Base-by-base conservation (phyloP, 1,140 invertebrate species). In the Bathynomus jamesi region DNA sequence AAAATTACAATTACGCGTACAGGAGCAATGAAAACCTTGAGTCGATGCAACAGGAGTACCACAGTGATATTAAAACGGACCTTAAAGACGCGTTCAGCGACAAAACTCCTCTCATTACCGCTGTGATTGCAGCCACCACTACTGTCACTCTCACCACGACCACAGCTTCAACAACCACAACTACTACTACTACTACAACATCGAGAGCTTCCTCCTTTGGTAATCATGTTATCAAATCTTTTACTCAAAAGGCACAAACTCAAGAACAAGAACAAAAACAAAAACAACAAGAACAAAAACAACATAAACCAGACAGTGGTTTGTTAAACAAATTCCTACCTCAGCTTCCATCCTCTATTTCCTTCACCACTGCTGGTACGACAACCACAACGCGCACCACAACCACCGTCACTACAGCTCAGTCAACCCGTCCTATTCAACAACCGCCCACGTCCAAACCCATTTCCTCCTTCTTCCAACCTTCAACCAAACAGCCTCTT, bases 1-100 rank as follows among this genome's bases (percentile, higher is more conserved):
- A 89, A 80, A 86, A 90, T 79, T 88, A 86, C 75, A 89, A 89
- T 81, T 88, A 88, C 81, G 85, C 86, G 77, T 89, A 89, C 81
- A 83, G 84, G 71, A 88, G 87, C 81, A 85, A 84, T 77, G 86
- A 86, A 79, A 87, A 87, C 81, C 81, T 85, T 75, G 67, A 71
- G 21, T 30, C 65, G 0, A 61, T 65, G 32, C 69, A 67, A 24
- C 27, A 32, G 28, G 66, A 70, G 46, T n/a, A 67, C 29, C 70
- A 65, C 28, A 63, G 66, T 27, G 72, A 73, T 63, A 46, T 46
- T 24, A 65, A 61, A 29, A 73, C 68, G 28, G 61, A 53, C 64
- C 21, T 28, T 0, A 69, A 28, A 13, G 64, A 69, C 30, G 25
- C 61, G 31, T 67, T 67, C 67, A 72, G 70, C n/a, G 65, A 71